phyloP scores from a whole-genome alignment of 2,797 vertebrate genomes.

The Champsocephalus gunnari region DNA sequence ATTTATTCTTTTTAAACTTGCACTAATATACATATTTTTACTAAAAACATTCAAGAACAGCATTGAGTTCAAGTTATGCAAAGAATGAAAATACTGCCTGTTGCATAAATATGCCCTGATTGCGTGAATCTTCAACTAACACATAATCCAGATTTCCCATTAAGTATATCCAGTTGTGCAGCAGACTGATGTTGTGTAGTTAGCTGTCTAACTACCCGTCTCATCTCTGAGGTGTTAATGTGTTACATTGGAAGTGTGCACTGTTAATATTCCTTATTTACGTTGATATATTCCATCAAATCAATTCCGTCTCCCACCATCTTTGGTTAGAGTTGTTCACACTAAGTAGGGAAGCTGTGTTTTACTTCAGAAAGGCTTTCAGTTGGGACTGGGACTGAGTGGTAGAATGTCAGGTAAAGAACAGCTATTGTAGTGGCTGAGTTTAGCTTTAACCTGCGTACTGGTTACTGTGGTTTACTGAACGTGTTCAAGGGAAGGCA shows the following conservation, averaged over 20 bases:
- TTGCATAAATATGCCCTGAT: too few relatives aligned
- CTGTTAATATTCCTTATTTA: background rate
- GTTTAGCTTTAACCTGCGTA: slow-evolving; percentile 16
- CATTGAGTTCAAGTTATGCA: too few relatives aligned
- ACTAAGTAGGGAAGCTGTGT: background rate
- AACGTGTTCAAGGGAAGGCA: slow-evolving; percentile 12
- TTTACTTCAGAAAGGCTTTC: background rate
- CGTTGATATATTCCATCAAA: background rate
- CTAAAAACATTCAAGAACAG: too few relatives aligned
- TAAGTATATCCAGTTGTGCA: background rate
- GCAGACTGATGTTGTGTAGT: slow-evolving; percentile 12
- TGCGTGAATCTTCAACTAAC: too few relatives aligned
- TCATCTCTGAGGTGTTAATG: slow-evolving; percentile 13
- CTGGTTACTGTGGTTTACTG: slow-evolving; percentile 38
- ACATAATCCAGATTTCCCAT: too few relatives aligned
- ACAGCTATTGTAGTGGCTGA: slow-evolving; percentile 10
- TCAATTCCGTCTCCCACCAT: background rate
- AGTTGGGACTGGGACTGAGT: slow-evolving; percentile 1
- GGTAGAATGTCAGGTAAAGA: background rate
- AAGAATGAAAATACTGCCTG: too few relatives aligned
- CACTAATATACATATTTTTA: too few relatives aligned
- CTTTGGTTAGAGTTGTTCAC: background rate
- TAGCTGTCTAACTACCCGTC: slow-evolving; percentile 19
- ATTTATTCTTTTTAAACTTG: too few relatives aligned
- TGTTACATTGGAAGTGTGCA: background rate